Percentiles rank a stretch among this genome's conserved stretches.
Evolutionary conservation across 2,888 invertebrate genomes (phyloP).

Genomic region (Drosophila sordidula): DNA sequence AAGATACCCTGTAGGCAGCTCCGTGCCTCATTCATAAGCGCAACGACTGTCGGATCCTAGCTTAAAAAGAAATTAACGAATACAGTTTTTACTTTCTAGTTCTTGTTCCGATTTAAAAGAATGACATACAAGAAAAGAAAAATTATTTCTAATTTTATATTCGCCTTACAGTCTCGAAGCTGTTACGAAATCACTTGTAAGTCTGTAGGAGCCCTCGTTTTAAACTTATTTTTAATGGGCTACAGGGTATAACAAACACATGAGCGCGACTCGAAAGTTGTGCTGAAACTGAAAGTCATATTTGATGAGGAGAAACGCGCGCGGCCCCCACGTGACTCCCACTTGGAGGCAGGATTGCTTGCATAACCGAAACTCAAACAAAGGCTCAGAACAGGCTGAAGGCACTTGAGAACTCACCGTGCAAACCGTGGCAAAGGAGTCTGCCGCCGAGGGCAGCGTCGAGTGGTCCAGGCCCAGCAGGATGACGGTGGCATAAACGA

Average conservation of each 20-base stretch:
- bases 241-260: conserved; percentile 54
- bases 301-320: conserved; percentile 57
- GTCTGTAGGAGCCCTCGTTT: background rate
- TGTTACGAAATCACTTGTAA: conserved; percentile 3
- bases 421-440: conserved; percentile 92
- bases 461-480: conserved; percentile 93
- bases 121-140: too few relatives aligned
- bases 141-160: too few relatives aligned
- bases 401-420: conserved; percentile 88
- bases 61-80: too few relatives aligned
- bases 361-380: conserved; percentile 77
- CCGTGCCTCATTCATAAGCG: too few relatives aligned
- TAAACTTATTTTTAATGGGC: conserved; percentile 16
- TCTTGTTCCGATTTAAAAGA: too few relatives aligned
- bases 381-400: conserved; percentile 31
- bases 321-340: conserved; percentile 7
- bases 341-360: conserved; percentile 49
- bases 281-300: conserved; percentile 76
- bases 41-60: too few relatives aligned
- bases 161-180: background rate
- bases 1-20: conserved; percentile 19
- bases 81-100: too few relatives aligned
- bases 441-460: conserved; percentile 88
- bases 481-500: conserved; percentile 95
- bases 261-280: conserved; percentile 59